These are phyloP conservation scores for Sycon ciliatum DNA, from an alignment of 37 sponge, comb jelly and placozoan genomes.

Conservation along the genomic window DNA sequence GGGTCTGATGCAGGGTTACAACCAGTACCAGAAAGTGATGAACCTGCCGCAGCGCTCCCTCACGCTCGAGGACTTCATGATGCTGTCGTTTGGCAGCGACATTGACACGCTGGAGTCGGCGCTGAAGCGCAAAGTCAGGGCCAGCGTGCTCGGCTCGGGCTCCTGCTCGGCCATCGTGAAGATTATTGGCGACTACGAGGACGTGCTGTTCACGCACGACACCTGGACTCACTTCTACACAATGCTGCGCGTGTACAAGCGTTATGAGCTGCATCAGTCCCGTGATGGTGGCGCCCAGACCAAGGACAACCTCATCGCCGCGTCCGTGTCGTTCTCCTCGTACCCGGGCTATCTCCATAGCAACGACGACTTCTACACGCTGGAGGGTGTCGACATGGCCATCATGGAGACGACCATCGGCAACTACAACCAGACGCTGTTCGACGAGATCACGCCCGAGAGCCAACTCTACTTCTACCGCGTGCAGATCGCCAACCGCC, in stretches of 20 bases:
- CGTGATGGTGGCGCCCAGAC: too few relatives aligned
- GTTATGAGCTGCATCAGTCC: slow-evolving; percentile 64
- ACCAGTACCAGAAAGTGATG: too few relatives aligned
- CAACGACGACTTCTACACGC: slow-evolving; percentile 79
- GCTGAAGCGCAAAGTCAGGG: background rate
- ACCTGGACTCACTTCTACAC: slow-evolving; percentile 69
- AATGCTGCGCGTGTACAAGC: slow-evolving; percentile 78
- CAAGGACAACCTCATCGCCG: too few relatives aligned
- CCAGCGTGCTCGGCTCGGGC: slow-evolving; percentile 36
- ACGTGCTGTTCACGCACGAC: slow-evolving; percentile 74
- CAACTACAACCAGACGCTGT: slow-evolving; percentile 59
- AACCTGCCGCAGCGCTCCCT: too few relatives aligned
- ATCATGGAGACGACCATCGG: slow-evolving; percentile 89
- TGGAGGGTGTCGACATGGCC: too few relatives aligned
- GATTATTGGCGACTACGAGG: slow-evolving; percentile 49
- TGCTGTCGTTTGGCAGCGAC: slow-evolving; percentile 62
- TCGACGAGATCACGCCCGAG: slow-evolving; percentile 49
- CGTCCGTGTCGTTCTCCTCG: slow-evolving; percentile 79
- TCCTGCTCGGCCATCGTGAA: slow-evolving; percentile 90
- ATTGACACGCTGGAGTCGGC: slow-evolving; percentile 72
- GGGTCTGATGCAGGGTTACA: background rate
- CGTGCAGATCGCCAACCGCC: slow-evolving; percentile 65
- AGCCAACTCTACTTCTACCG: slow-evolving; percentile 61
- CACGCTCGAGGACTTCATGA: slow-evolving; percentile 19
- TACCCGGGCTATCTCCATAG: slow-evolving; percentile 79